A percentile compares a stretch with the other conserved stretches of the same genome.
phyloP scores from a whole-genome alignment of 2,113 vertebrate species.

The Odocoileus hemionus region DNA sequence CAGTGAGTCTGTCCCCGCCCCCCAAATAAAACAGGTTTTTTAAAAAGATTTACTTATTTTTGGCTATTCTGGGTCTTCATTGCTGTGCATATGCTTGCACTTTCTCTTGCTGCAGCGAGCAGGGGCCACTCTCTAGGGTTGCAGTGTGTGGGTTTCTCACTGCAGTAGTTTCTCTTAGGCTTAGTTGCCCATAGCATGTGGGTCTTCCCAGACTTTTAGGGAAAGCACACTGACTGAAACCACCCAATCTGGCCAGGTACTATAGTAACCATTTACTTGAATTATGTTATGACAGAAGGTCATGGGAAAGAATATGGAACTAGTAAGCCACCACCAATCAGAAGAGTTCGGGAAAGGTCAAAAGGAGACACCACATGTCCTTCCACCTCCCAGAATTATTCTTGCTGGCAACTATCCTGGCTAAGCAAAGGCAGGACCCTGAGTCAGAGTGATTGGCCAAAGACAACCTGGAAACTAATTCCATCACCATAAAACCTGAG shows the following conservation, averaged over 20 bases:
- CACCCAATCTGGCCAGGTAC: not conserved
- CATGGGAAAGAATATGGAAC: not conserved
- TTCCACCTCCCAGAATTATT: not conserved
- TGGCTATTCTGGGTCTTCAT: not conserved
- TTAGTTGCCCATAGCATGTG: not conserved
- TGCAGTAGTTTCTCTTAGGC: not conserved
- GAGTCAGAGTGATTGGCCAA: not conserved
- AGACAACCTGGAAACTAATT: not conserved
- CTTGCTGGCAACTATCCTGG: not conserved
- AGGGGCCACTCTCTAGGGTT: not conserved
- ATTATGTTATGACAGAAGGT: not conserved
- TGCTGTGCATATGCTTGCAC: not conserved
- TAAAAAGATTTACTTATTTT: not conserved
- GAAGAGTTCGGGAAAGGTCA: not conserved
- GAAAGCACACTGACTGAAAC: not conserved
- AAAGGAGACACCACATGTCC: not conserved
- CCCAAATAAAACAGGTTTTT: not conserved
- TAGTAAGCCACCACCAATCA: not conserved
- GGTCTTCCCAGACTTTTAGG: not conserved
- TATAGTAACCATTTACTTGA: not conserved
- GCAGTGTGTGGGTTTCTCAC: not conserved
- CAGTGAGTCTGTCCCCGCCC: not conserved
- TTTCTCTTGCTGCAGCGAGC: not conserved
- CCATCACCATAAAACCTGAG: not conserved
- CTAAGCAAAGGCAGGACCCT: not conserved